Conservation (phyloP, 2,888 invertebrate species). For the Phengaris alcon region DNA sequence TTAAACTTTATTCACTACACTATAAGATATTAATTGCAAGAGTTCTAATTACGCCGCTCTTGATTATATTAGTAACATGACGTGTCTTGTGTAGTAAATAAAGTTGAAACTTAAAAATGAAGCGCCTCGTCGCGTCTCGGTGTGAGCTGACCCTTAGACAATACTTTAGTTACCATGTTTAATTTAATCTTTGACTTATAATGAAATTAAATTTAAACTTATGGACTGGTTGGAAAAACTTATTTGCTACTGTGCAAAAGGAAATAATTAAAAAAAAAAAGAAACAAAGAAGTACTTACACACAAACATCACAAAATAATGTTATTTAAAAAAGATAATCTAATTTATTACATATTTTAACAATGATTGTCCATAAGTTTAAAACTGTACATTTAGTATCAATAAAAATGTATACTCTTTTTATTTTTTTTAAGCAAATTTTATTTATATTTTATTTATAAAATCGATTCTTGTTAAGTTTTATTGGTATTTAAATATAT, state of each 20-base stretch:
- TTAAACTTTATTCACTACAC: no score
- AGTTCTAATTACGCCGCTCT: no score
- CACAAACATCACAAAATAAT: constrained; percentile 1
- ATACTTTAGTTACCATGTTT: constrained; percentile 28
- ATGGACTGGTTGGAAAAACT: background rate
- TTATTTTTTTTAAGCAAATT: background rate
- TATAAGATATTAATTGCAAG: no score
- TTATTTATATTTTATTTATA: constrained; percentile 1
- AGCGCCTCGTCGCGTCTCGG: no score
- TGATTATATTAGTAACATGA: no score
- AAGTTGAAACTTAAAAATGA: no score
- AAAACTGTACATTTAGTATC: background rate
- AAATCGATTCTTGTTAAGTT: constrained; percentile 9
- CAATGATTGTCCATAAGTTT: background rate
- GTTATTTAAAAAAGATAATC: background rate
- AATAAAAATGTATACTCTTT: background rate
- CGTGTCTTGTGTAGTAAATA: no score
- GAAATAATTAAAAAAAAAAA: background rate
- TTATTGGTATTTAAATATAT: constrained; percentile 13
- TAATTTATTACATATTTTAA: background rate
- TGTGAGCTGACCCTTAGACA: background rate
- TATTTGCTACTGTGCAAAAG: background rate
- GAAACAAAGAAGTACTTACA: background rate
- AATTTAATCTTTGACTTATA: constrained; percentile 3
- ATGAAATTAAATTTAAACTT: background rate